Conservation (phyloP, 2,888 invertebrate genomes). For the Acanthosepion esculentum region DNA sequence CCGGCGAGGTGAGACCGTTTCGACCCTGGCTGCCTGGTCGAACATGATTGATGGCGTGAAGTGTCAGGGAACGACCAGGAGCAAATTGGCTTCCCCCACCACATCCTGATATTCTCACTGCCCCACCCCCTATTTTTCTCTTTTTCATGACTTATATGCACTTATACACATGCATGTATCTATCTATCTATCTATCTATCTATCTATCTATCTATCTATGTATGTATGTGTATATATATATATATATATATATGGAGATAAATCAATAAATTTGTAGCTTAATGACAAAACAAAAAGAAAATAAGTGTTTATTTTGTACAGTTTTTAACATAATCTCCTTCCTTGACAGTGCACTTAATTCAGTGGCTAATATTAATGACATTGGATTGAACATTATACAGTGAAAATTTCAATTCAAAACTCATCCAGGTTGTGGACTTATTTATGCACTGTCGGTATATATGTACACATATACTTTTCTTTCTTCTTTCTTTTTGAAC, state of each 20-base stretch:
- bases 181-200: no score
- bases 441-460: no score
- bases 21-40: constrained; percentile 8
- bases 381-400: no score
- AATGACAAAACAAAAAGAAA: background rate
- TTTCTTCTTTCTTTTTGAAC: no score
- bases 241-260: background rate
- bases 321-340: no score
- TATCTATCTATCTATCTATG: background rate
- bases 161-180: background rate
- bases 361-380: no score
- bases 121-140: background rate
- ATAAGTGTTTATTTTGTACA: background rate
- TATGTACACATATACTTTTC: no score
- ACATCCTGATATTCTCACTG: background rate
- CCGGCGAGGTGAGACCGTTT: background rate
- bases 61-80: background rate
- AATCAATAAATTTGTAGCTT: background rate
- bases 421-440: no score
- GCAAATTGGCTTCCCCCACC: background rate
- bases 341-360: no score
- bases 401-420: no score
- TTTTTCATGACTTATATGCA: background rate
- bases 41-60: background rate
- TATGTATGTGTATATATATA: background rate